Base-by-base conservation (phyloP, 2,888 invertebrate genomes). In the Anoplius nigerrimus region DNA sequence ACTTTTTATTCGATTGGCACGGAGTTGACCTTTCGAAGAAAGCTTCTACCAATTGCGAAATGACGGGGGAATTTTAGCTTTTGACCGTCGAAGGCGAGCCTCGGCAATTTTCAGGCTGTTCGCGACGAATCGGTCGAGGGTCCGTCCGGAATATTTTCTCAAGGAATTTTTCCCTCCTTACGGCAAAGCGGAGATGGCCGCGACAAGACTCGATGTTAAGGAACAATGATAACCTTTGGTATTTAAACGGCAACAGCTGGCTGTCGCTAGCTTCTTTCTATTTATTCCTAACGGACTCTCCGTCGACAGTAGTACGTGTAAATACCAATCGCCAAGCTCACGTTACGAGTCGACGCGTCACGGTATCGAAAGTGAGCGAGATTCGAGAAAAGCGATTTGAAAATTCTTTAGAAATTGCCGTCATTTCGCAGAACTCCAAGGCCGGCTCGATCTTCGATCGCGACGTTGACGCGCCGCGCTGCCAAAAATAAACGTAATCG, bases 141-240 rank as follows among this genome's bases (percentile, higher is more conserved):
- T 6, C 11, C 11, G 11, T 1, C 8, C 8, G 34, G 8, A 34
- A 2, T 5, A 11, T 34, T 1, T 34, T 5, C 34, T 11, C 34
- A 34, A 11, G 11, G 8, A 34, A 8, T 34, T 34, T 34, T 34
- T 34, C 34, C 6, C 11, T 34, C 34, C 1, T 34, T 34, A 34
- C 11, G 34, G 34, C n/a, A 21, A 60, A 60, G 42, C 2, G 13
- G 11, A 24, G 13, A 18, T 16, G 18, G 51, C 48, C 48, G 21
- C 51, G 56, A 58, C 62, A 13, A 56, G 53, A 66, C 59, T 72
- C 54, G 22, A 55, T 51, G 66, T 66, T 66, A 69, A 66, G 65
- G 60, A 78, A 76, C 64, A 74, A 74, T 72, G 66, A 77, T 79
- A 75, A 82, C 81, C 78, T 74, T 74, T 80, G 79, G 66, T 69